Evolutionary conservation across 2,888 invertebrate genomes (phyloP).

Genomic region (Falcaria lacertinaria): DNA sequence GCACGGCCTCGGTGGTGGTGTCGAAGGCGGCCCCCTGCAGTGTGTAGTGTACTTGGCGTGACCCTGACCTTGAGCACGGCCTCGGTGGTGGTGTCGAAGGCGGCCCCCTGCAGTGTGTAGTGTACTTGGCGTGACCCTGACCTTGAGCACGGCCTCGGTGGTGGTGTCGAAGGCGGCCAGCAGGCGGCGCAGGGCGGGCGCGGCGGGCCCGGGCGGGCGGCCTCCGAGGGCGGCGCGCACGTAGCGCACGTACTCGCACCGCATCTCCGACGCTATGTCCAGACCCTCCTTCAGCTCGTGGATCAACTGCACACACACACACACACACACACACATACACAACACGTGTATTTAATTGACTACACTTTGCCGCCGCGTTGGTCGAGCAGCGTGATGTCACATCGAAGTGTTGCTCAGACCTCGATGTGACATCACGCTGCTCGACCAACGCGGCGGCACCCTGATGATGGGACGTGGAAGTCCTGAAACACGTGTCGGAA

Average conservation of each 20-base stretch:
- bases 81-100: conserved; percentile 88
- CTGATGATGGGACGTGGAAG: no score
- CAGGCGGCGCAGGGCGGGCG: conserved; percentile 75
- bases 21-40: conserved; percentile 86
- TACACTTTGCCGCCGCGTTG: no score
- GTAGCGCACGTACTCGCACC: conserved; percentile 86
- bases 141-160: conserved; percentile 85
- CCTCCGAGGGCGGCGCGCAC: conserved; percentile 73
- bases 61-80: conserved; percentile 83
- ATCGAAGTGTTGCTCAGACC: no score
- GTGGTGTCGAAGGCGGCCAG: conserved; percentile 88
- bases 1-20: conserved; percentile 69
- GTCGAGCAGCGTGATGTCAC: no score
- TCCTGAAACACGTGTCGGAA: no score
- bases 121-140: conserved; percentile 38
- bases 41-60: conserved; percentile 58
- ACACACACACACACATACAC: no score
- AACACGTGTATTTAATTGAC: no score
- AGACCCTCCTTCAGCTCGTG: conserved; percentile 95
- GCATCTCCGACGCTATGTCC: conserved; percentile 89
- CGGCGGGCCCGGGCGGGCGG: conserved; percentile 13
- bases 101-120: conserved; percentile 81
- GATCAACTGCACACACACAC: conserved; percentile 80
- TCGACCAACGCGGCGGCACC: no score
- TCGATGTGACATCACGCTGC: no score